Conservation (phyloP, 2,888 invertebrate genomes). For the Erebia ligea region DNA sequence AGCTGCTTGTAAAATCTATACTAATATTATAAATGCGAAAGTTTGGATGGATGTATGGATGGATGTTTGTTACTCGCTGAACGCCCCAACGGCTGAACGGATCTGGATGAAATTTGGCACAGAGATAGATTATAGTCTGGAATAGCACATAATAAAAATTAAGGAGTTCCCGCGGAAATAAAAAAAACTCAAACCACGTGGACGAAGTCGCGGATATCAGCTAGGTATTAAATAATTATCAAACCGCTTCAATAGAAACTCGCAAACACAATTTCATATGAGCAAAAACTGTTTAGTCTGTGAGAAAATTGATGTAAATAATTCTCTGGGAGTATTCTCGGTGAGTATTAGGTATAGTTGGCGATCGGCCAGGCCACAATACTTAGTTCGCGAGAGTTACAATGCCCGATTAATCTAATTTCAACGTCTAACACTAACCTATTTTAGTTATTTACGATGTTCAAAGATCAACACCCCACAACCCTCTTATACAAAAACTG, state of each 20-base stretch:
- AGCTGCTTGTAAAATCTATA: background rate
- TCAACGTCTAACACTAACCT: slow-evolving; percentile 67
- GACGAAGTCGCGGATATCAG: too few species aligned
- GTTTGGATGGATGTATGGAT: too few species aligned
- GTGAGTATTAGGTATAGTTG: slow-evolving; percentile 57
- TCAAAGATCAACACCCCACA: background rate
- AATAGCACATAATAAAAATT: too few species aligned
- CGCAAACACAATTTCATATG: background rate
- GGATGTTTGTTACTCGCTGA: too few species aligned
- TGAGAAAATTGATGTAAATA: slow-evolving; percentile 1
- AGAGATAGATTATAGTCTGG: too few species aligned
- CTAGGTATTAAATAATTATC: background rate
- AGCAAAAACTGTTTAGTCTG: slow-evolving; percentile 23
- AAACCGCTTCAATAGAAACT: background rate
- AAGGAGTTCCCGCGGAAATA: too few species aligned
- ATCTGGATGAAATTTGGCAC: too few species aligned
- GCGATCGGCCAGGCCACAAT: slow-evolving; percentile 57
- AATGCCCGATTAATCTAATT: slow-evolving; percentile 53
- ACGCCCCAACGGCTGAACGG: too few species aligned
- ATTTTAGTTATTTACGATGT: slow-evolving; percentile 22
- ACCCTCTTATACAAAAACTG: background rate
- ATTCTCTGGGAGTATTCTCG: slow-evolving; percentile 39
- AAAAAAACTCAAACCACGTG: too few species aligned
- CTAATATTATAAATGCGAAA: too few species aligned
- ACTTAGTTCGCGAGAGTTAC: slow-evolving; percentile 53